Evolutionary conservation across 2,797 vertebrate species (phyloP).

Genomic region (Triplophysa bombifrons): DNA sequence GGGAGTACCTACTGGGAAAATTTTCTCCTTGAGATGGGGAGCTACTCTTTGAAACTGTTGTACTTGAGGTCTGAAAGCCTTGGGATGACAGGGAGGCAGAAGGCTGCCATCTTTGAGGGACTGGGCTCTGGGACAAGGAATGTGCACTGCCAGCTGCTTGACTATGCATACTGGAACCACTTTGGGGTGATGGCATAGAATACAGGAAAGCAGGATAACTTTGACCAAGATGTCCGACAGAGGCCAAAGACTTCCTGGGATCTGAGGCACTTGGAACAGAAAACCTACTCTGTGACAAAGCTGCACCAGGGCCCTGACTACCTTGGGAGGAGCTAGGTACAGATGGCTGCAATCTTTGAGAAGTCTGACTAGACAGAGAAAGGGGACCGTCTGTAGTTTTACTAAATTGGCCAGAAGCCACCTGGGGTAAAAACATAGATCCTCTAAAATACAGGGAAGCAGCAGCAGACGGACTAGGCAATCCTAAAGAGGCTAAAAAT

Average conservation of each 20-base stretch:
- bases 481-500: too few relatives aligned
- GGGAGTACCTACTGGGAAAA: not conserved
- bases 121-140: too few relatives aligned
- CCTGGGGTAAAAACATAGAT: not conserved
- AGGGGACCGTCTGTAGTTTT: not conserved
- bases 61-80: not conserved
- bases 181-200: not conserved
- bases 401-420: not conserved
- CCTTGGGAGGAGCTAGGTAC: not conserved
- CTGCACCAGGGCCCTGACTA: not conserved
- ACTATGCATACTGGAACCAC: too few relatives aligned
- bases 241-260: too few relatives aligned
- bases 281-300: not conserved
- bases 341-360: not conserved
- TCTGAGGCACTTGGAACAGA: not conserved
- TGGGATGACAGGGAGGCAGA: not conserved
- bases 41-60: not conserved
- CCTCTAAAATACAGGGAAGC: not conserved
- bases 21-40: not conserved
- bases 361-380: not conserved
- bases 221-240: too few relatives aligned
- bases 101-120: not conserved
- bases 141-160: too few relatives aligned
- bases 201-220: not conserved
- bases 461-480: too few relatives aligned